phyloP scores from a whole-genome alignment of 2,888 invertebrate species.

The Hydrotaea cyrtoneurina region DNA sequence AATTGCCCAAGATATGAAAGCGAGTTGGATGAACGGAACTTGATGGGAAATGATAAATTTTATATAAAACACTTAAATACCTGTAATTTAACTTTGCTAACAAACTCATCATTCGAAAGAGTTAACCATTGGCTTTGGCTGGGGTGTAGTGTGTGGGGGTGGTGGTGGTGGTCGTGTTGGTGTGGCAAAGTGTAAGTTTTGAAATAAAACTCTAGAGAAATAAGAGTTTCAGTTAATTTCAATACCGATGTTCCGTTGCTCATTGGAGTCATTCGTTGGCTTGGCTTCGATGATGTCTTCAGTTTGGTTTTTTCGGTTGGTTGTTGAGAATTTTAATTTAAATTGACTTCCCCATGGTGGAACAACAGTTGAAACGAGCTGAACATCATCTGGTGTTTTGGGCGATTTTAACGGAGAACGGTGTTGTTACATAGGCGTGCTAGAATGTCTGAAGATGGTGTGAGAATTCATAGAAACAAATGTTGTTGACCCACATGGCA shows the following conservation, averaged over 20 bases:
- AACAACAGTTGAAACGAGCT: slow-evolving; percentile 56
- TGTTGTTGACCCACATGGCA: no score
- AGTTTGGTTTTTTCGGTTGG: slow-evolving; percentile 13
- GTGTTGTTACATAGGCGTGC: slow-evolving; percentile 38
- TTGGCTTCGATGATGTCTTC: slow-evolving; percentile 4
- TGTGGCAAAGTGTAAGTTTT: slow-evolving; percentile 5
- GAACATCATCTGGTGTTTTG: slow-evolving; percentile 58
- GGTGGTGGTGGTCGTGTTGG: neutral
- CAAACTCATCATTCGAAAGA: slow-evolving; percentile 39
- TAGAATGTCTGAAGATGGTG: neutral
- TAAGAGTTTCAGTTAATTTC: slow-evolving; percentile 65
- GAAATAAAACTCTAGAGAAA: slow-evolving; percentile 57
- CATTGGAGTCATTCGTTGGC: neutral
- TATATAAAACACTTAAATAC: slow-evolving; percentile 78
- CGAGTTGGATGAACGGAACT: slow-evolving; percentile 27
- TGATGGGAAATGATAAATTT: slow-evolving; percentile 70
- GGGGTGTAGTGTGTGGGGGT: no score
- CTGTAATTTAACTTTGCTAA: slow-evolving; percentile 77
- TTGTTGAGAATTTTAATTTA: slow-evolving; percentile 69
- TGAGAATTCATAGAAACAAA: no score
- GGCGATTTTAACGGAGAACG: slow-evolving; percentile 66
- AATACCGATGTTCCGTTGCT: slow-evolving; percentile 53
- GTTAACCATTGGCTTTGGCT: neutral
- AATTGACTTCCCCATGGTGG: slow-evolving; percentile 68
- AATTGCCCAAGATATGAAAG: slow-evolving; percentile 4